phyloP scores from a whole-genome alignment of 2,888 invertebrate genomes.

The Lochmaea capreae region DNA sequence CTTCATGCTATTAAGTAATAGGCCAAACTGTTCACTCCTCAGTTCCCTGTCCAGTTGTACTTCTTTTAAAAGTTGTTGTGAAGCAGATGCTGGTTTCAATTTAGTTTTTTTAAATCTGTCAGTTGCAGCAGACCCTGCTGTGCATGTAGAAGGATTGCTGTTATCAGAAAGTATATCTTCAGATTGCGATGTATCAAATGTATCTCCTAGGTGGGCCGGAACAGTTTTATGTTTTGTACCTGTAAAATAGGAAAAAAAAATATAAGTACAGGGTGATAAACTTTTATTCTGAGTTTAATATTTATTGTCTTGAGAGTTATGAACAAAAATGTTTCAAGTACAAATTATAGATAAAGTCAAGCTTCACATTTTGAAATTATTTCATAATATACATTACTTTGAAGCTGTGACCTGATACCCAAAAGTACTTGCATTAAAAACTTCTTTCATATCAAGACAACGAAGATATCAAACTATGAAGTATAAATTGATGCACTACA shows the following conservation, averaged over 20 bases:
- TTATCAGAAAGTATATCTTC: background rate
- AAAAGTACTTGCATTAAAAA: background rate
- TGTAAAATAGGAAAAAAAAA: background rate
- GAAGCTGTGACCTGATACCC: background rate
- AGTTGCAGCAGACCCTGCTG: background rate
- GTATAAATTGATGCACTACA: background rate
- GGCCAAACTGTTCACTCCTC: background rate
- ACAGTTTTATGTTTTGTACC: background rate
- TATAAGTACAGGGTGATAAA: background rate
- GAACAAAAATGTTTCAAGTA: background rate
- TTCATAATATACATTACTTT: too few relatives aligned
- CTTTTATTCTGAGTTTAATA: background rate
- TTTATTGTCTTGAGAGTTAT: background rate
- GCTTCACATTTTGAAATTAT: too few relatives aligned
- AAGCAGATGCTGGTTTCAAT: background rate
- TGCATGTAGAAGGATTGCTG: background rate
- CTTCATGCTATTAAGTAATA: background rate
- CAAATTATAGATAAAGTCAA: background rate
- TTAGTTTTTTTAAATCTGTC: background rate
- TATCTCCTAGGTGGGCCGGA: background rate
- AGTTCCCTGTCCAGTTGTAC: background rate
- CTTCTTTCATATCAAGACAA: background rate
- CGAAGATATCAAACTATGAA: background rate
- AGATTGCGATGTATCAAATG: background rate
- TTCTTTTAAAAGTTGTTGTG: background rate